phyloP scores from a whole-genome alignment of 1,140 invertebrate genomes.

The Tyrophagus putrescentiae region DNA sequence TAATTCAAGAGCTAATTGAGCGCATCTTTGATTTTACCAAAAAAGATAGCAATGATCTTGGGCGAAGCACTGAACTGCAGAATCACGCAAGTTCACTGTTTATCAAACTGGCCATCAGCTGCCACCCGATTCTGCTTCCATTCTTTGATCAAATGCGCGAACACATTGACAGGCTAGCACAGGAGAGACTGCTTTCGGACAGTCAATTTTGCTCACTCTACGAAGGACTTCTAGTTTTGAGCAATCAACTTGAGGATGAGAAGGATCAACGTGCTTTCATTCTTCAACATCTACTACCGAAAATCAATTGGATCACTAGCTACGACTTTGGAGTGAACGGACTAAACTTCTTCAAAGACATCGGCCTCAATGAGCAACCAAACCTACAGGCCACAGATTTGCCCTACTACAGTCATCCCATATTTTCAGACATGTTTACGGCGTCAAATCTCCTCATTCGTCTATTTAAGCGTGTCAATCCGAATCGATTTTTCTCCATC shows the following conservation, averaged over 20 bases:
- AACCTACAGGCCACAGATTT: background rate
- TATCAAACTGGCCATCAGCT: slow-evolving; percentile 1
- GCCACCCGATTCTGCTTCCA: background rate
- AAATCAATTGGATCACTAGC: slow-evolving; percentile 3
- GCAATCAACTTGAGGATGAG: background rate
- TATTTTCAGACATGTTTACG: background rate
- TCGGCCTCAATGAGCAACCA: background rate
- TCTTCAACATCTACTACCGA: background rate
- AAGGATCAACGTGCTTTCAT: slow-evolving; percentile 2
- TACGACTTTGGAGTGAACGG: slow-evolving; percentile 6
- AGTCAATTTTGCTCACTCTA: slow-evolving; percentile 7
- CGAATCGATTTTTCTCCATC: background rate
- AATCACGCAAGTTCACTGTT: slow-evolving; percentile 5
- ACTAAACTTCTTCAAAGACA: background rate
- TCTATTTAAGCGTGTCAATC: slow-evolving; percentile 8
- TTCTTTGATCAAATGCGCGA: background rate
- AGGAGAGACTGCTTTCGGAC: background rate
- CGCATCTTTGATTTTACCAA: background rate
- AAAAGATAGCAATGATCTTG: background rate
- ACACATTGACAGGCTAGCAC: background rate
- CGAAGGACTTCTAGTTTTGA: slow-evolving; percentile 7
- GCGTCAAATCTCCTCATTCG: background rate
- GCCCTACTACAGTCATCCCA: background rate
- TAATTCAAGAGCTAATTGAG: slow-evolving; percentile 1
- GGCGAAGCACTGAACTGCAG: background rate